These are phyloP conservation scores for Holacanthella duospinosa DNA, from an alignment of 2,888 invertebrate species.

Conservation along the genomic window DNA sequence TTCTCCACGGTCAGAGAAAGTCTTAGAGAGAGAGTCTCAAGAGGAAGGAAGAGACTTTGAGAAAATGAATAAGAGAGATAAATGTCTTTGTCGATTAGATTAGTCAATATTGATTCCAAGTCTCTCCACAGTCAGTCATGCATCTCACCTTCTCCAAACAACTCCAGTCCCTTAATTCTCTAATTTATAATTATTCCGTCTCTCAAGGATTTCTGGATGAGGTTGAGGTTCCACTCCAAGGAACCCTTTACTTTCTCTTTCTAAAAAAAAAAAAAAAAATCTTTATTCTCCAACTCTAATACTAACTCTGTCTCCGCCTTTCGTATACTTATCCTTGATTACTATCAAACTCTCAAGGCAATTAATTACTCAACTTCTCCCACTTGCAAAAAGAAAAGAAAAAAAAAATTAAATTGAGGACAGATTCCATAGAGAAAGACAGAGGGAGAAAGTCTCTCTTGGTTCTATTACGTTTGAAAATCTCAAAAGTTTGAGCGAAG, in stretches of 20 bases:
- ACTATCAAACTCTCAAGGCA: no score
- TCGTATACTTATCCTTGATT: no score
- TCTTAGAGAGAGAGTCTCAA: no score
- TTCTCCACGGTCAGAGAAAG: no score
- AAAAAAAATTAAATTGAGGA: no score
- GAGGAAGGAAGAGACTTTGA: no score
- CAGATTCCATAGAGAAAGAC: no score
- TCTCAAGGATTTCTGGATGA: background rate
- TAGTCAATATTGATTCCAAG: background rate
- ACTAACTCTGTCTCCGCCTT: no score
- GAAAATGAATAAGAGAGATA: no score
- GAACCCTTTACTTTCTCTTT: background rate
- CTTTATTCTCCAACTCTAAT: background rate
- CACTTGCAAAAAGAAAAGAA: no score
- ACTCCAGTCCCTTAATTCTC: background rate
- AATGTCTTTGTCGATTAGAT: background rate
- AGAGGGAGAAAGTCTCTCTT: background rate
- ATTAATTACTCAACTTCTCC: no score
- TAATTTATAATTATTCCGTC: background rate
- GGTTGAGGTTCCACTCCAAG: background rate
- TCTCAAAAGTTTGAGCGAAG: background rate
- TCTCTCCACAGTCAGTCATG: background rate
- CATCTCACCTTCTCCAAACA: background rate
- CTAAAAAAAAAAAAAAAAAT: background rate
- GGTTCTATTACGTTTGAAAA: background rate